phyloP scores from a whole-genome alignment of 2,113 vertebrate genomes.

The Chaetodon auriga region DNA sequence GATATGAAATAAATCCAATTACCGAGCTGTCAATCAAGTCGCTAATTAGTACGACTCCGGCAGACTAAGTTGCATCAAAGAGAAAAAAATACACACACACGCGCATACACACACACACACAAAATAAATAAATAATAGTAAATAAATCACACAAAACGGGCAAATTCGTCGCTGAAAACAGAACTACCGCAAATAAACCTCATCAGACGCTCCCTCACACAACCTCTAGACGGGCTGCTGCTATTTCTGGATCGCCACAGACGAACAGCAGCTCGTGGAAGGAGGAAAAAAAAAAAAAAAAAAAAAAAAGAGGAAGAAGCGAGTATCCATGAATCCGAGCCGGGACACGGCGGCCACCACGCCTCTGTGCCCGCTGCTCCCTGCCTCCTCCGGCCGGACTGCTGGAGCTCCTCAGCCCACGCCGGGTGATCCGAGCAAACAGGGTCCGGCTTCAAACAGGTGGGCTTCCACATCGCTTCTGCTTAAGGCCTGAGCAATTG shows the following conservation, averaged over 20 bases:
- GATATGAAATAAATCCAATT: constrained; percentile 82
- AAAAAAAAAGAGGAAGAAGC: neutral
- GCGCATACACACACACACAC: too few species aligned
- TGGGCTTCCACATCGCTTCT: constrained; percentile 46
- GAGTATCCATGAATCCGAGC: constrained; percentile 52
- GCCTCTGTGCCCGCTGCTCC: constrained; percentile 18
- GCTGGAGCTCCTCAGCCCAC: constrained; percentile 8
- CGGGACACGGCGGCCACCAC: constrained; percentile 28
- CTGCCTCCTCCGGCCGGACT: constrained; percentile 39
- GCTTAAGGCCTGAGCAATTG: constrained; percentile 22
- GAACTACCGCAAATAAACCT: constrained; percentile 46
- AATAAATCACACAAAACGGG: neutral
- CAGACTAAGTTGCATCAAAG: constrained; percentile 66
- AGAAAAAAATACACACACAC: constrained; percentile 25
- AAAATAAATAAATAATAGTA: too few species aligned
- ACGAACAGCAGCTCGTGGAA: constrained; percentile 35
- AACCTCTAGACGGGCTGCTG: constrained; percentile 60
- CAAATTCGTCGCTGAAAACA: constrained; percentile 18
- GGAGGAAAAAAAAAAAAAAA: neutral
- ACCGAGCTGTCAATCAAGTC: constrained; percentile 75
- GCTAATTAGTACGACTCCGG: constrained; percentile 71
- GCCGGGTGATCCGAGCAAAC: constrained; percentile 28
- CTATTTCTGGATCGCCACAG: constrained; percentile 66
- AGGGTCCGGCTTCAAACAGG: constrained; percentile 68
- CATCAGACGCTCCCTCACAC: constrained; percentile 50